phyloP scores from a whole-genome alignment of 64 coral and sea anemone genomes.

The Anthopleura sola region DNA sequence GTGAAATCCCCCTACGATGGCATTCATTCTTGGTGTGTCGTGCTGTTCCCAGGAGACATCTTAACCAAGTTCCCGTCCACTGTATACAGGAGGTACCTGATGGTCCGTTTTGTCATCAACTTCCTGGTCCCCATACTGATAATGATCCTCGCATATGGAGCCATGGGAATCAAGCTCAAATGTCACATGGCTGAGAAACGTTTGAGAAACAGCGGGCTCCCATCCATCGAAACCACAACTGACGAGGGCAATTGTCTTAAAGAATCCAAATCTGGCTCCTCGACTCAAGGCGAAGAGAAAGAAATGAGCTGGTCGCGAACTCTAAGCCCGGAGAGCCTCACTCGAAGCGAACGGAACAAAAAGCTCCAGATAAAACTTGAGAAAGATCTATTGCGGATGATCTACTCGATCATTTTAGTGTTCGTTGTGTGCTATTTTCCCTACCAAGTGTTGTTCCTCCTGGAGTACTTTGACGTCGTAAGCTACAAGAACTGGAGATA shows the following conservation, averaged over 20 bases:
- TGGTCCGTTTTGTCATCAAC: slow-evolving; percentile 44
- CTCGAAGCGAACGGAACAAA: not conserved
- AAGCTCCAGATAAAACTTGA: slow-evolving; percentile 62
- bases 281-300: not conserved
- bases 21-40: slow-evolving; percentile 13
- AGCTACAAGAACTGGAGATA: slow-evolving; percentile 39
- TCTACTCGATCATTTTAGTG: slow-evolving; percentile 64
- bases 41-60: slow-evolving; percentile 24
- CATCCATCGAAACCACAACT: slow-evolving; percentile 11
- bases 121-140: slow-evolving; percentile 60
- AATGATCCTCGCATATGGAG: slow-evolving; percentile 48
- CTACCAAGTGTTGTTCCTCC: slow-evolving; percentile 57
- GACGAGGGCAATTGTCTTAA: slow-evolving; percentile 17
- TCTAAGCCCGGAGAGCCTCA: not conserved
- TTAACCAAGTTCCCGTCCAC: not conserved
- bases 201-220: slow-evolving; percentile 38
- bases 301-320: not conserved
- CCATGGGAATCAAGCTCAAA: slow-evolving; percentile 55
- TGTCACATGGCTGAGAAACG: slow-evolving; percentile 57
- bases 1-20: slow-evolving; percentile 23
- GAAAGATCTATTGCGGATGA: slow-evolving; percentile 69
- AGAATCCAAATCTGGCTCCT: not conserved
- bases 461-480: slow-evolving; percentile 54
- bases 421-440: slow-evolving; percentile 78
- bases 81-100: slow-evolving; percentile 32